phyloP scores from a whole-genome alignment of 1,140 invertebrate genomes.

The Pseudomyrmex pallidus region DNA sequence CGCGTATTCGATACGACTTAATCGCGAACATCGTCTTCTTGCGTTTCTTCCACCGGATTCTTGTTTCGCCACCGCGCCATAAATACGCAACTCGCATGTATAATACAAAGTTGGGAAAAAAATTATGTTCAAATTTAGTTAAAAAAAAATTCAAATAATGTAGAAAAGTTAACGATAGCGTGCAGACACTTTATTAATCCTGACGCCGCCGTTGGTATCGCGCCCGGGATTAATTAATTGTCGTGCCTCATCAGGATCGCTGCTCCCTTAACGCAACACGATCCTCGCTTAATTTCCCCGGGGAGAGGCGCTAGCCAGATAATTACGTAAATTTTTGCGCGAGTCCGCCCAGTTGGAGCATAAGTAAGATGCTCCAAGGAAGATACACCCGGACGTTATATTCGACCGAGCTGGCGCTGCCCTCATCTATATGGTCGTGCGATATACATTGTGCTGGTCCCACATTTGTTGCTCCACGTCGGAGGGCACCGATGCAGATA shows the following conservation, averaged over 20 bases:
- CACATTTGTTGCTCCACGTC: slow-evolving; percentile 45
- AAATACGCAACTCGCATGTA: slow-evolving; percentile 64
- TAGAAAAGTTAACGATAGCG: background rate
- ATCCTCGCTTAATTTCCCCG: slow-evolving; percentile 55
- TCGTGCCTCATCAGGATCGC: slow-evolving; percentile 20
- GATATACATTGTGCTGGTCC: slow-evolving; percentile 72
- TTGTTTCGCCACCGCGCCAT: slow-evolving; percentile 45
- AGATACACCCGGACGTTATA: slow-evolving; percentile 64
- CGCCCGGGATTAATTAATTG: slow-evolving; percentile 43
- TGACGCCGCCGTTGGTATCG: background rate
- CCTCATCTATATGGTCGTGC: slow-evolving; percentile 67
- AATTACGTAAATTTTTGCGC: slow-evolving; percentile 66
- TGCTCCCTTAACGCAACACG: slow-evolving; percentile 41
- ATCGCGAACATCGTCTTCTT: slow-evolving; percentile 72
- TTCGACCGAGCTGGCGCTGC: slow-evolving; percentile 51
- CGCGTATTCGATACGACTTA: slow-evolving; percentile 82
- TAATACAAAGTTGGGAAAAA: slow-evolving; percentile 22
- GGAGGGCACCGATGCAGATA: slow-evolving; percentile 70
- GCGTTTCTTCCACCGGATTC: slow-evolving; percentile 61
- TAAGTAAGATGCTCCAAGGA: slow-evolving; percentile 57
- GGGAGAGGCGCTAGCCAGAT: slow-evolving; percentile 58
- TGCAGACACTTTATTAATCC: slow-evolving; percentile 15
- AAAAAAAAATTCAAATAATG: background rate
- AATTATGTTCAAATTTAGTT: background rate
- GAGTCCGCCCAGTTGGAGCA: slow-evolving; percentile 37